Conservation (phyloP, 2,888 invertebrate genomes). For the Ypsolopha sequella region DNA sequence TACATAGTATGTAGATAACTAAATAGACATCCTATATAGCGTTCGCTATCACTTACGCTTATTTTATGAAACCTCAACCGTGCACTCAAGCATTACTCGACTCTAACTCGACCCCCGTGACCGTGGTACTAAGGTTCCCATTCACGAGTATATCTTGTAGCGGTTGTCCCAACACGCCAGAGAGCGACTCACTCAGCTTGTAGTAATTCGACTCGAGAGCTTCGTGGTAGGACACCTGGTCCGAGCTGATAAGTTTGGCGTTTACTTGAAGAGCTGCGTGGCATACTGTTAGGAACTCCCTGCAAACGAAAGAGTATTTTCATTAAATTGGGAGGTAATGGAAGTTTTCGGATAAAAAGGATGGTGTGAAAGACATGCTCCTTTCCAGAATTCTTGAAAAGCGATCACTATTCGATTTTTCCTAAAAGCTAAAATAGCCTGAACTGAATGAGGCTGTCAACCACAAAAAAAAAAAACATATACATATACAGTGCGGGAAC, state of each 20-base stretch:
- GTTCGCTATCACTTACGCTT: too few relatives aligned
- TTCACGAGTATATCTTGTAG: slow-evolving; percentile 75
- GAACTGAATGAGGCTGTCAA: too few relatives aligned
- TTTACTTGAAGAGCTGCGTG: slow-evolving; percentile 92
- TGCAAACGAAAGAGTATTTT: slow-evolving; percentile 39
- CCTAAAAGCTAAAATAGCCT: too few relatives aligned
- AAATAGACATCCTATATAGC: too few relatives aligned
- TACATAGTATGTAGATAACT: too few relatives aligned
- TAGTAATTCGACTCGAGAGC: slow-evolving; percentile 88
- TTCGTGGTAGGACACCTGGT: slow-evolving; percentile 94
- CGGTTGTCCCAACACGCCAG: slow-evolving; percentile 80
- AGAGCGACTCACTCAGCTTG: slow-evolving; percentile 84
- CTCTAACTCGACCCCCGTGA: slow-evolving; percentile 83
- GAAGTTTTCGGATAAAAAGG: too few relatives aligned
- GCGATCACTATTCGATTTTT: background rate
- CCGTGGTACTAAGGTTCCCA: slow-evolving; percentile 84
- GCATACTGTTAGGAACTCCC: slow-evolving; percentile 92
- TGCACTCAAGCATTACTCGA: slow-evolving; percentile 79
- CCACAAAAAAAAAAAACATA: too few relatives aligned
- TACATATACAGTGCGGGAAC: too few relatives aligned
- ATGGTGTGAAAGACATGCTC: too few relatives aligned
- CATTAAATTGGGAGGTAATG: too few relatives aligned
- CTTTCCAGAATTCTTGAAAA: too few relatives aligned
- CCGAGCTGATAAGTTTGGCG: slow-evolving; percentile 86
- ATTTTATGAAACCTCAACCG: too few relatives aligned